A percentile compares a stretch with the other conserved stretches of the same genome.
Evolutionary conservation across 2,888 invertebrate genomes (phyloP).

Genomic region (Psylliodes chrysocephalus): DNA sequence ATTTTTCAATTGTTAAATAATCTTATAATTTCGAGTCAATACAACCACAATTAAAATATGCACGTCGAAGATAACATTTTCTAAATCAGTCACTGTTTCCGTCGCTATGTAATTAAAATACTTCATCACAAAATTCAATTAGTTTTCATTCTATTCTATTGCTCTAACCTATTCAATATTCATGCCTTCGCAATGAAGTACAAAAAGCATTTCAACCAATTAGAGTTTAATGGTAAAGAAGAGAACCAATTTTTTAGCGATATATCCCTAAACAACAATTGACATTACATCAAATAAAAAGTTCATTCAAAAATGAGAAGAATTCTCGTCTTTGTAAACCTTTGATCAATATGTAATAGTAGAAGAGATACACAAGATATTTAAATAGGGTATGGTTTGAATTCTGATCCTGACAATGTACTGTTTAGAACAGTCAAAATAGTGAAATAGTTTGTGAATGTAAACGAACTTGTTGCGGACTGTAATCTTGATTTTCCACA

Average conservation of each 20-base stretch:
- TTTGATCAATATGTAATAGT: constrained; percentile 21
- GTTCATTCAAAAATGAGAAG: constrained; percentile 28
- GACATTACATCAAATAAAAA: constrained; percentile 26
- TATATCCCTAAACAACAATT: constrained; percentile 11
- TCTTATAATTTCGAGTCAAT: too few relatives aligned
- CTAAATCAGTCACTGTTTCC: too few relatives aligned
- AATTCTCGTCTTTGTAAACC: constrained; percentile 17
- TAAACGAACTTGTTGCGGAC: too few relatives aligned
- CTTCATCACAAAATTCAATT: constrained; percentile 11
- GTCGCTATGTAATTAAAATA: constrained; percentile 3
- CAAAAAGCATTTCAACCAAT: constrained; percentile 27
- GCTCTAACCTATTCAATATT: constrained; percentile 20
- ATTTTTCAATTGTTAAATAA: too few relatives aligned
- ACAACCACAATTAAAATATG: too few relatives aligned
- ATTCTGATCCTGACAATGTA: too few relatives aligned
- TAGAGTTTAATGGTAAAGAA: constrained; percentile 25
- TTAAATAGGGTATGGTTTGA: too few relatives aligned
- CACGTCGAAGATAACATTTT: too few relatives aligned
- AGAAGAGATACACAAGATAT: neutral
- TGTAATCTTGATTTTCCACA: too few relatives aligned
- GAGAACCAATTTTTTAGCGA: constrained; percentile 10
- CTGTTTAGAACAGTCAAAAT: too few relatives aligned
- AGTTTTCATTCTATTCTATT: constrained; percentile 14
- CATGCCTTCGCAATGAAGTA: constrained; percentile 3
- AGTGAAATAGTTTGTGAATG: too few relatives aligned